Base-by-base conservation (phyloP, 2,888 invertebrate genomes). In the Eristalinus aeneus region DNA sequence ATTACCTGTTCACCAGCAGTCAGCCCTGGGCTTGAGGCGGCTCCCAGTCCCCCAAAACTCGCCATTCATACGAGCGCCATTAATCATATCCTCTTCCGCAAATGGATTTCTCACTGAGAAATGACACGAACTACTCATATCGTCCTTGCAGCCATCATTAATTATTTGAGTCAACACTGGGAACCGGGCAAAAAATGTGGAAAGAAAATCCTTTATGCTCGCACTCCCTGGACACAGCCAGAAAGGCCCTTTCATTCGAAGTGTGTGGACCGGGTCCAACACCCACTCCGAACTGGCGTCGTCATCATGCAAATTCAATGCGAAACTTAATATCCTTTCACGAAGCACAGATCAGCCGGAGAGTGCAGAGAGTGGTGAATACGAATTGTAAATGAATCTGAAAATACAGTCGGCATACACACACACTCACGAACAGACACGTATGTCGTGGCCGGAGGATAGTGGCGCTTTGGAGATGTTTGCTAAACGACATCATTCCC, bases 51-150 rank as follows among this genome's bases (percentile, higher is more conserved):
- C 60, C 53, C 10, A 34, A 60, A 79, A 67, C 64, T 34, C 72
- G 36, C 60, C 75, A 72, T 73, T 76, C 36, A 76, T 63, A 54
- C 39, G 58, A 73, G 72, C n/a, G 36, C 54, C 76, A 85, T 81
- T 76, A 85, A 85, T 85, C 85, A 85, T 81, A 81, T 76, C 72
- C 76, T 81, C 67, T 76, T 64, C 64, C 53, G 68, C 73, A 83
- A 79, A 79, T 71, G 69, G 71, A 79, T 65, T 75, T 56, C 56
- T 63, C 71, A 71, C 71, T 61, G 27, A 39, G 67, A 71, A 71
- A 79, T 84, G 71, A 67, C 74, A 71, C 61, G 79, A 73, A 73
- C 73, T 60, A 46, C 61, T 36, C 63, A 67, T 61, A 53, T 72
- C 79, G 34, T 81, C 46, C 46, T 72, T 60, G 34, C 53, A 72